Conservation (phyloP, 2,797 vertebrate genomes). For the Neostethus bicornis region DNA sequence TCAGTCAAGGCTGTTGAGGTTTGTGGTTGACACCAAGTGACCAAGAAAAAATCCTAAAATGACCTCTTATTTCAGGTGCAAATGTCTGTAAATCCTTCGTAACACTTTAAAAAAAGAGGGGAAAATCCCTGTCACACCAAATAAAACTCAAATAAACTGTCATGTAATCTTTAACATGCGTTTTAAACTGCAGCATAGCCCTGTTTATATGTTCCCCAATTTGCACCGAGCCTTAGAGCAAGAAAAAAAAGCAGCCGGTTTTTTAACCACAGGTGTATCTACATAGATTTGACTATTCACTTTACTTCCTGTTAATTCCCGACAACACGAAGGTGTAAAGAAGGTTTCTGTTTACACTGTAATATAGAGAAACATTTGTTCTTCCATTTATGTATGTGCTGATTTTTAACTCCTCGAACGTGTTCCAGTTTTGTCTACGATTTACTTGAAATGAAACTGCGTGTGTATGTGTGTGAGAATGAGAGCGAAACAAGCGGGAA, state of each 20-base stretch:
- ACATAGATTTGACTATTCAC: slow-evolving; percentile 55
- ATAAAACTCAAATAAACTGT: too few relatives aligned
- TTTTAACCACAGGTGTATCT: slow-evolving; percentile 30
- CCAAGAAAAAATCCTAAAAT: not conserved
- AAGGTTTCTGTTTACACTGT: slow-evolving; percentile 78
- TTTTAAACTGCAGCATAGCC: not conserved
- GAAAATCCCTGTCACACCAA: too few relatives aligned
- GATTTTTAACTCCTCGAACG: not conserved
- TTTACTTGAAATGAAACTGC: slow-evolving; percentile 2
- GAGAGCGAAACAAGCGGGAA: slow-evolving; percentile 37
- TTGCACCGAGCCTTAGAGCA: slow-evolving; percentile 13
- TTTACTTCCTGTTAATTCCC: slow-evolving; percentile 83
- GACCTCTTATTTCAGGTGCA: too few relatives aligned
- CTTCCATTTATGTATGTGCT: not conserved
- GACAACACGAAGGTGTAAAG: slow-evolving; percentile 78
- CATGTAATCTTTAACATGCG: too few relatives aligned
- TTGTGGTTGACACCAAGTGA: slow-evolving; percentile 8
- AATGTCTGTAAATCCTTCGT: too few relatives aligned
- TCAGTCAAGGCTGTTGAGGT: slow-evolving; percentile 17
- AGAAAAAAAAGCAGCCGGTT: slow-evolving; percentile 16
- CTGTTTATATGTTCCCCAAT: not conserved
- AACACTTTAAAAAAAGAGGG: too few relatives aligned
- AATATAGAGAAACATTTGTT: slow-evolving; percentile 61
- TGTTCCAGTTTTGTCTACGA: not conserved
- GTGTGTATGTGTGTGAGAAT: slow-evolving; percentile 16